Evolutionary conservation across 2,113 vertebrate genomes (phyloP), one percentile per base, ranked within the genome.

Genomic region (Pterocles gutturalis): DNA sequence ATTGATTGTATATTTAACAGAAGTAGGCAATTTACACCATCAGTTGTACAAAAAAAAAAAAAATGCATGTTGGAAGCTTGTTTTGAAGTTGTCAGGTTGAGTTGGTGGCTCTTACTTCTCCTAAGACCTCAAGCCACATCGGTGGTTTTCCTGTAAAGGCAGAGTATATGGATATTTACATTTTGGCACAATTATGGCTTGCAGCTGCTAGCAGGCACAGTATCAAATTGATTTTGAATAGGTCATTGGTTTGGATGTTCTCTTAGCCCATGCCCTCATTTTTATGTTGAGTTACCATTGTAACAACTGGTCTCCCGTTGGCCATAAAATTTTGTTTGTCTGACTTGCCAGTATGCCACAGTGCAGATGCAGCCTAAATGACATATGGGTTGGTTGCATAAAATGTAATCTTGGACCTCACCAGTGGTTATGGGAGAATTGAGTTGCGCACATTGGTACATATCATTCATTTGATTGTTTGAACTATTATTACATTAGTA

Each of bases 401-500:
- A 51, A 81, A 21, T 54, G 17, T 34, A 16, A 7, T 41, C 73
- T 41, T 72, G 87, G 55, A 51, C 48, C 45, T 72, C 48, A 22
- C 21, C 14, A 4, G 2, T 67, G 60, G 31, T 51, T 53, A 16
- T 9, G 1, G 33, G 24, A 70, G 8, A 29, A 25, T 2, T 22
- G 55, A 67, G 17, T 17, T 9, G 7, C 15, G 7, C 22, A 2
- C 19, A 1, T 6, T 51, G 49, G 11, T 60, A 6, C 2, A 0
- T 24, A 5, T 21, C 54, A 19, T 13, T 45, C 2, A 16, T 58
- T 64, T 41, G 58, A 29, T 33, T 81, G 29, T 46, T 70, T 55
- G 36, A 55, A 20, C 26, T 58, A 5, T 17, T 69, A 45, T 69
- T 77, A 21, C 5, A 5, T 36, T 41, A 62, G 19, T 49, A 34